Evolutionary conservation across 1,140 invertebrate species (phyloP), one percentile per base, ranked within the genome.

Genomic region (Asobara japonica): DNA sequence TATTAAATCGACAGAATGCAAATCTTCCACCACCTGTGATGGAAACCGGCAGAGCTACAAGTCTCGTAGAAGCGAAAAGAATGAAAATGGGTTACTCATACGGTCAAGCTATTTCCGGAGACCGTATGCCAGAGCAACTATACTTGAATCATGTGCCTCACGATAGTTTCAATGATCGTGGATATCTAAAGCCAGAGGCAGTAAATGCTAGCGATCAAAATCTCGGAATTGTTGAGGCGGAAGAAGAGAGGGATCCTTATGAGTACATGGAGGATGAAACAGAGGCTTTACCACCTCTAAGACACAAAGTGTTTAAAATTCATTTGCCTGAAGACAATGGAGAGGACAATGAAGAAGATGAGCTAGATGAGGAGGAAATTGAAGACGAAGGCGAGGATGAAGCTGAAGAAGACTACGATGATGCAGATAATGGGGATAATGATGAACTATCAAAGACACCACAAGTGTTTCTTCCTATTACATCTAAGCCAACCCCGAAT

Each of bases 41-140:
- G 68, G 88, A 91, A 22, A 88, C 87, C 62, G 56, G 71, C 0
- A 78, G 93, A 76, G 89, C 91, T 2, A 81, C 87, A n/a, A 88
- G 90, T 79, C 77, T 93, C 0, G 90, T 94, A 20, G 92, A 94
- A 77, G 89, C 89, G 0, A 94, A 94, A 81, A 85, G 90, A 45
- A 80, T 79, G 2, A 73, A 74, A 10, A 22, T 76, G 10, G 72
- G 77, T 5, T 79, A 80, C 6, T 88, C 89, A 0, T 89, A 93
- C 5, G 92, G 92, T 0, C 89, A 92, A 82, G 90, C 91, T 33
- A 90, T 94, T 10, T 91, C 90, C 45, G 93, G 92, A 0, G 88
- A 88, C 18, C 65, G 76, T 10, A 78, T 91, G 66, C 89, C 91
- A 0, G 80, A 87, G 25, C 79, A 87, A 75, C 31, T 81, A 38